Base-by-base conservation (phyloP, 2,113 vertebrate genomes). In the Holacanthus passer region DNA sequence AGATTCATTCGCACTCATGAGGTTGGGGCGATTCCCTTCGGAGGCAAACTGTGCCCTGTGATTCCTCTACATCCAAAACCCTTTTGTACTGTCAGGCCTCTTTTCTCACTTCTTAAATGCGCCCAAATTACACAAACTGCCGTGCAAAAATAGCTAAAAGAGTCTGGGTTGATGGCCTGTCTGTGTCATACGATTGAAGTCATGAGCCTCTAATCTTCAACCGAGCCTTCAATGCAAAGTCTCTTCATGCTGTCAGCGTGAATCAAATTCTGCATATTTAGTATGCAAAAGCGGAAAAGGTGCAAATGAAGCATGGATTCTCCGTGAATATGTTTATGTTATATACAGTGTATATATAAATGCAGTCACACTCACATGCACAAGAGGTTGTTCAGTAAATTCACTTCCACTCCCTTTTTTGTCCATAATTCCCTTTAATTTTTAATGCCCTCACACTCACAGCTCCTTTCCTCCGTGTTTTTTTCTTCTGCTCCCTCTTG, bases 181-280 rank as follows among this genome's bases (percentile, higher is more conserved):
- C 60, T 70, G 59, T 80, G 75, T 35, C 52, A 17, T 53, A 5
- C 62, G 56, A 74, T 47, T 29, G 70, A 73, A 71, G 69, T 76
- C 52, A 66, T 50, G 24, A 64, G 53, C 52, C 32, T 85, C 37
- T 22, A 62, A 66, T 71, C 65, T 71, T 60, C 16, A 45, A 66
- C 77, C 58, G 48, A 66, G 62, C 70, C 27, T 52, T 73, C 59
- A 58, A 43, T 65, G 39, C 64, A 16, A 12, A n/a, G 43, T 39
- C 63, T 24, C 62, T 32, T 47, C 7, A 14, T 19, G 24, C 52
- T 72, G 65, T 37, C 29, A 13, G 16, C 9, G 47, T 48, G 11
- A 31, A 43, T 50, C 52, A 37, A n/a, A 50, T 24, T 48, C 22
- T 50, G 20, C 14, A 16, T 14, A 22, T 55, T 32, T 43, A 70